Conservation (phyloP, 1,140 invertebrate species). For the Homarus americanus region DNA sequence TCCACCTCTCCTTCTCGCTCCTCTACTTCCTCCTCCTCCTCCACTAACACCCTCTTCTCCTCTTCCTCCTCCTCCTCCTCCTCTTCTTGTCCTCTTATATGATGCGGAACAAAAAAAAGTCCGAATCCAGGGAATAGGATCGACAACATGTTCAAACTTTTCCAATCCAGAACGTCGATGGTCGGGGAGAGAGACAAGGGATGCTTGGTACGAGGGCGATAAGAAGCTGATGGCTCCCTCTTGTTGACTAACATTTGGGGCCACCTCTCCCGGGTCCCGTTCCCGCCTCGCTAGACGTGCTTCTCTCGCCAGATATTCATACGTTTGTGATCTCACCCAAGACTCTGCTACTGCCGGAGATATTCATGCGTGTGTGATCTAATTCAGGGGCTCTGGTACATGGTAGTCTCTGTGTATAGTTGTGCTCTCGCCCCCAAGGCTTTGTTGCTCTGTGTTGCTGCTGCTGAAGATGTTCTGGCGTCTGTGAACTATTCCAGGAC, state of each 20-base stretch:
- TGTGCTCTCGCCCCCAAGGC: no score
- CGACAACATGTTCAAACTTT: neutral
- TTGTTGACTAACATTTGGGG: neutral
- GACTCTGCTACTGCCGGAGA: no score
- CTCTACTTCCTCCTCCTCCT: neutral
- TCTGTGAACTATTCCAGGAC: no score
- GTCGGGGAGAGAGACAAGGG: neutral
- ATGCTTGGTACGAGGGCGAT: neutral
- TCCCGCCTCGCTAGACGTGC: neutral
- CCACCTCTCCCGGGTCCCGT: neutral
- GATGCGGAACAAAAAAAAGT: neutral
- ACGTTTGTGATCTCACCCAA: no score
- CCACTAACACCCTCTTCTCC: neutral
- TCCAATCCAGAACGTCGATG: neutral
- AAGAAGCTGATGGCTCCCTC: neutral
- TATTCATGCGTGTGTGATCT: no score
- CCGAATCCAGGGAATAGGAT: neutral
- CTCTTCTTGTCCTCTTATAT: neutral
- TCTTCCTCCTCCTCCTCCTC: no score
- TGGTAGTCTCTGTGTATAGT: no score
- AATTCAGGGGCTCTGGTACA: no score
- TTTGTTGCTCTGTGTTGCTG: no score
- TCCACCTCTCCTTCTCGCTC: no score
- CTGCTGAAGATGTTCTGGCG: no score
- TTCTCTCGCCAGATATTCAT: no score